Percentiles rank a stretch among this genome's conserved stretches.
phyloP scores from a whole-genome alignment of 2,797 vertebrate species.

The Chelidonichthys spinosus region DNA sequence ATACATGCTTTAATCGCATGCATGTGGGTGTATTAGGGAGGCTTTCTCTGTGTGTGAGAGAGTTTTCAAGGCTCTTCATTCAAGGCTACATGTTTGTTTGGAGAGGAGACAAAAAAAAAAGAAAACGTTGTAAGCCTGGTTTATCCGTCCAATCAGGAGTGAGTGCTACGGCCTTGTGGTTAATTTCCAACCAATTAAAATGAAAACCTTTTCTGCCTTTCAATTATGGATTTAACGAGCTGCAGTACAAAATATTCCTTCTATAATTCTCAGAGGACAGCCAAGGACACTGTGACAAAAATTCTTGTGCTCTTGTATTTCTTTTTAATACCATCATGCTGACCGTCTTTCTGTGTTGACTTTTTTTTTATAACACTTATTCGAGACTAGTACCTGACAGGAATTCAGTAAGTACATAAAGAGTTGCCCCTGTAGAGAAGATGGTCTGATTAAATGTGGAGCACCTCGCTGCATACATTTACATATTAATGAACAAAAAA shows the following conservation, averaged over 20 bases:
- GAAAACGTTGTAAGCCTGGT: neutral
- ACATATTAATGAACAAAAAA: constrained; percentile 39
- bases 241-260: constrained; percentile 33
- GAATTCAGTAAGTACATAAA: constrained; percentile 25
- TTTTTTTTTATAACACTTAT: constrained; percentile 13
- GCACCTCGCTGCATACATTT: constrained; percentile 58
- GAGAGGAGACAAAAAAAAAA: neutral
- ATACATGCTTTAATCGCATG: neutral
- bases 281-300: constrained; percentile 40
- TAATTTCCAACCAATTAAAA: constrained; percentile 33
- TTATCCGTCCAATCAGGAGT: constrained; percentile 14
- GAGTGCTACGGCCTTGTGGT: constrained; percentile 19
- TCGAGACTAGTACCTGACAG: constrained; percentile 23
- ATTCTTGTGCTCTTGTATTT: constrained; percentile 24
- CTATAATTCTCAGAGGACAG: constrained; percentile 13
- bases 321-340: constrained; percentile 10
- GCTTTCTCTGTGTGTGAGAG: neutral
- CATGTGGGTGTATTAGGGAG: neutral
- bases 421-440: constrained; percentile 30
- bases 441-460: constrained; percentile 59
- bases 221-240: constrained; percentile 41
- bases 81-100: constrained; percentile 13
- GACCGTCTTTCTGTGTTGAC: constrained; percentile 22
- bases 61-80: constrained; percentile 23
- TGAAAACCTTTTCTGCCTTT: constrained; percentile 13